Evolutionary conservation across 1,140 invertebrate genomes (phyloP), one percentile per base, ranked within the genome.

Genomic region (Megalopta genalis): DNA sequence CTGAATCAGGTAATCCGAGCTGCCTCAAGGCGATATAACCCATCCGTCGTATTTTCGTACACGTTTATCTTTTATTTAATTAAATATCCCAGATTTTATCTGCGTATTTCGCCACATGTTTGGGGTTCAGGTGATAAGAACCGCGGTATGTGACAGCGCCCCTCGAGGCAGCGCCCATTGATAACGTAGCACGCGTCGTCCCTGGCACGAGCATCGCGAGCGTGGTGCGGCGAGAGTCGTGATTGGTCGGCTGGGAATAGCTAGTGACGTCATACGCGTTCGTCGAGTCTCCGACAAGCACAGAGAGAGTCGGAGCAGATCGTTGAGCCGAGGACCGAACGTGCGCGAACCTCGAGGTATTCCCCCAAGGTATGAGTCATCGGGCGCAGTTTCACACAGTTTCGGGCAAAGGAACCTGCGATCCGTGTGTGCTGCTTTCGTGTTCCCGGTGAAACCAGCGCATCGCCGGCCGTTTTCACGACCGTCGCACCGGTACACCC

Each of bases 321-420:
- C 65, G 70, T 80, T 82, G 85, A 77, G 39, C 68, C 66, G 59
- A 74, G 74, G 71, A 76, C 57, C 86, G 87, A 85, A 87, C 80
- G 70, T 75, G 71, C 72, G 64, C 80, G 84, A 86, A 80, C 66
- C 69, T 75, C 72, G 83, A 91, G 90, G 90, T 91, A 90, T 92
- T 92, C 90, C 91, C 91, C 88, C 89, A 85, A 88, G 86, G 77
- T 80, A 90, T 92, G 91, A 92, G 87, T 92, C 91, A 92, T 91
- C 90, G 83, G 64, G 77, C 81, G 80, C 84, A 90, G 86, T 87
- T 90, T 90, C 74, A 62, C 64, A 77, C 87, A 88, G 89, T 88
- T 89, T 90, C 73, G 83, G 86, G 79, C 70, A 85, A 87, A 79
- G 80, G 78, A 64, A 82, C 60, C 62, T 67, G 76, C 71, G 62